Conservation (phyloP, 2,113 vertebrate species). For the Dasyprocta punctata region DNA sequence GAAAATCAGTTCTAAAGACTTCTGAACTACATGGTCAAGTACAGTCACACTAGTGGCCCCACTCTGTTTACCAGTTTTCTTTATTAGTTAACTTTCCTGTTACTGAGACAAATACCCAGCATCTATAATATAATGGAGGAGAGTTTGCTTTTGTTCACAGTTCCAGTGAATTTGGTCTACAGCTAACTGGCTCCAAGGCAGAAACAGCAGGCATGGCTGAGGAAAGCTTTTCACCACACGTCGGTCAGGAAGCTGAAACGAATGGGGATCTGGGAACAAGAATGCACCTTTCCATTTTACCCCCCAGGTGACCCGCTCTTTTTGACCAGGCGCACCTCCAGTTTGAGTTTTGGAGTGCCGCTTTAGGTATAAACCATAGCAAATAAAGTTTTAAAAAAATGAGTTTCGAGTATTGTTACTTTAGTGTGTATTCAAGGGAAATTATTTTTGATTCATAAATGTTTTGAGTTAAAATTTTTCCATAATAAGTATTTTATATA, state of each 20-base stretch:
- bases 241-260: background rate
- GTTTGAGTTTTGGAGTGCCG: background rate
- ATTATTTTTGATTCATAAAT: background rate
- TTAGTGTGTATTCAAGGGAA: background rate
- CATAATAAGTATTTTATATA: background rate
- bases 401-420: background rate
- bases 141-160: background rate
- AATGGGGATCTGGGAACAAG: background rate
- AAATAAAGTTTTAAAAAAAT: background rate
- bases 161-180: background rate
- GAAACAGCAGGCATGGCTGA: background rate
- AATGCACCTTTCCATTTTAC: background rate
- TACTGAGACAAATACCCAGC: background rate
- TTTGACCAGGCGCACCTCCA: background rate
- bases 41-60: background rate
- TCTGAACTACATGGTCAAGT: background rate
- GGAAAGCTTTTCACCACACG: background rate
- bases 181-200: background rate
- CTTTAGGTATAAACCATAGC: background rate
- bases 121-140: background rate
- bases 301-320: background rate
- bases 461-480: background rate
- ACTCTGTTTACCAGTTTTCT: background rate
- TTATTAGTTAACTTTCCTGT: background rate
- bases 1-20: background rate